Base-by-base conservation (phyloP, 2,888 invertebrate species). In the Synanthedon formicaeformis region DNA sequence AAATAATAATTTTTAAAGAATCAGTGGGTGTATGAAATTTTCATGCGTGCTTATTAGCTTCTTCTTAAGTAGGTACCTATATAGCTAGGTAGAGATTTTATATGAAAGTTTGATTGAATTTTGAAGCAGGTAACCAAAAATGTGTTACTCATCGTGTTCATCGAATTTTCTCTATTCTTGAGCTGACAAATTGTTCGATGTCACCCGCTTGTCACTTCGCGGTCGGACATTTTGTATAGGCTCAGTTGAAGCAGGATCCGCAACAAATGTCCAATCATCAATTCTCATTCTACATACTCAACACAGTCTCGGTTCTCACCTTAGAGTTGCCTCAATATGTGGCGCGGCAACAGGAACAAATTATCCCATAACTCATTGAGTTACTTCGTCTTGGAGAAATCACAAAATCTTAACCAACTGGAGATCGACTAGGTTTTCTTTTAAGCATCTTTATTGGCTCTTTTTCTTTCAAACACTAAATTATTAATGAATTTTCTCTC, bases 291-390 rank as follows among this genome's bases (percentile, higher is more conserved):
- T 64, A 66, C 67, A 64, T 70, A 64, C 63, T 67, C 63, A 64
- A 66, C 64, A 65, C 64, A 50, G 10, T 27, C 40, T 13, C 14
- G 40, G 50, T 50, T 50, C 50, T 64, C 71, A 73, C 71, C 64
- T 69, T 62, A 58, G 66, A 63, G 66, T 66, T 70, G 69, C 67
- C 64, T 68, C 68, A 67, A 64, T 67, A 68, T 67, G 65, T 61
- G 10, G 60, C 63, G 58, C 63, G 61, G 64, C 65, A 60, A 66
- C 62, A 63, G 64, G 61, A 73, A 75, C 74, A 73, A 75, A 75
- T 75, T 75, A 70, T 72, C 65, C 67, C 67, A 76, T 76, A 68
- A 73, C 65, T 76, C 74, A 74, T 70, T 69, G 63, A 56, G 61
- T 60, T 58, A 58, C 60, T 34, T 34, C 34, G 34, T 34, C 34